Evolutionary conservation across 2,113 vertebrate species (phyloP), one percentile per base, ranked within the genome.

Genomic region (Cyprinodon tularosa): DNA sequence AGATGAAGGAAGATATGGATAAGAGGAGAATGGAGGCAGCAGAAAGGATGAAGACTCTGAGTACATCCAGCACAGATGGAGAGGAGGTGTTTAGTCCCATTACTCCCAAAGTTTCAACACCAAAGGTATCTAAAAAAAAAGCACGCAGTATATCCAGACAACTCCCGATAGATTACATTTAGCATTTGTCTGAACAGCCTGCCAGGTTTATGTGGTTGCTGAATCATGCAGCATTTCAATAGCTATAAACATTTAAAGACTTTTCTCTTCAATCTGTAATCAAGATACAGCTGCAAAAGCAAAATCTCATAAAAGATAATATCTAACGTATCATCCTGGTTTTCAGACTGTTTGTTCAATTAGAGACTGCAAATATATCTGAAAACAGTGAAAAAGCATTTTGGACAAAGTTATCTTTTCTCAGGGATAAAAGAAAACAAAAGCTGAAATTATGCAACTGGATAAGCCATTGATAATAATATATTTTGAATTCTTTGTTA

Each of bases 21-120:
- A 93, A 74, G 85, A 93, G 94, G 84, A 93, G 94, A 87, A 92
- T 87, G 85, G 90, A 92, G 66, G 85, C 90, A 4, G 89, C 92
- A 6, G 95, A 94, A 80, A 94, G 90, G 38, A 94, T 92, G 87
- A 95, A 94, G 87, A 89, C 80, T 4, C 90, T 94, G 12, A 96
- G 93, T 45, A 78, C 83, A 0, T 76, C 78, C 75, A 87, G 80
- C 7, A 42, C 82, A 60, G 94, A 95, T 39, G 91, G 89, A 11
- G 88, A 93, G 0, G 94, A 95, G 4, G 68, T 37, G 4, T 92
- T 84, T 80, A 84, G 93, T 70, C 91, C 91, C 2, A 89, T 95
- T 0, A 88, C 92, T 0, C 94, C 95, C 11, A 93, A 90, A 83
- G 93, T 94, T 74, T 94, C 95, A 66, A 92, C 86, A 0, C 82